Evolutionary conservation across 2,888 invertebrate species (phyloP), one percentile per base, ranked within the genome.

Genomic region (Eupeodes latifasciatus): DNA sequence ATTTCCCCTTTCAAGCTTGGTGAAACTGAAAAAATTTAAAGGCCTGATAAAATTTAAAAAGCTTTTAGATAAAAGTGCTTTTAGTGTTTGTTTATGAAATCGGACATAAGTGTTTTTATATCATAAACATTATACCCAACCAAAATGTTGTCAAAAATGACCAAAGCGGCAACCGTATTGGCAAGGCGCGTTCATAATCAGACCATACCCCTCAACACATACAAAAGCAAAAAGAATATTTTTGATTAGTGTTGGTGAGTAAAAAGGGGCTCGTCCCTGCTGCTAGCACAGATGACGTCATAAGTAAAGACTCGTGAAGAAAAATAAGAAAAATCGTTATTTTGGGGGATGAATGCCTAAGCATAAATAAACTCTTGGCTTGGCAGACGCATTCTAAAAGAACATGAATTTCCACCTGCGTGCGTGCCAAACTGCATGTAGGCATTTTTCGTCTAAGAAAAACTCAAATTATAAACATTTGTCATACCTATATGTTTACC

Each of bases 201-300:
- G 81, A 67, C 49, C 72, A 66, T 81, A 36, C 81, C 81, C 57
- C 57, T 74, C 7, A 59, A 27, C 47, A 67, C 6, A 9, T 11
- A 67, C 7, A 44, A 47, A 7, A 12, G 14, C 4, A 16, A 19
- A 67, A 2, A 53, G n/a, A 67, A 51, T 12, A 36, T 14, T 62
- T 40, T 34, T 55, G 14, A 5, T 16, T 51, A 49, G 49, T 62
- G 19, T 81, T 55, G 47, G 67, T 77, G 69, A 53, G 36, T 40
- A 7, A 51, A 85, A 81, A 71, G 86, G 82, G 86, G 86, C 86
- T 82, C 78, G 86, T 75, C 71, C 82, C 69, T 44, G 9, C 69
- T 44, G 9, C 55, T 49, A 55, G 27, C 7, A 44, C 6, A 55
- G 12, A 9, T 78, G 78, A 82, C 82, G 82, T 86, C 86, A 86